Conservation (phyloP, 2,113 vertebrate species). For the Pongo pygmaeus region DNA sequence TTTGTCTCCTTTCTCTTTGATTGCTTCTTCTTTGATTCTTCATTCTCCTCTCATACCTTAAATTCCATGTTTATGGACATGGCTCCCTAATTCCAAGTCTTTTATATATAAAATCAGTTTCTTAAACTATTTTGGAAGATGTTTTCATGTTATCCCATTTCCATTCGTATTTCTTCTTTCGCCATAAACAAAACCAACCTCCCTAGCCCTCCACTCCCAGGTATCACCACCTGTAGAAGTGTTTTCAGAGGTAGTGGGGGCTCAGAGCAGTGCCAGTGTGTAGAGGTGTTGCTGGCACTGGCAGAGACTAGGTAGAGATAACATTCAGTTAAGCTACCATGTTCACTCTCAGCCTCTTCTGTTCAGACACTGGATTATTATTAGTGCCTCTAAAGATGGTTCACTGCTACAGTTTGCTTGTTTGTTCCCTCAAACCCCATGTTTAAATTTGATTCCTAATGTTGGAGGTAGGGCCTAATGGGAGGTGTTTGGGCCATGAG, state of each 20-base stretch:
- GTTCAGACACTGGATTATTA: neutral
- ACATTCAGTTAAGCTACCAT: neutral
- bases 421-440: neutral
- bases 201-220: neutral
- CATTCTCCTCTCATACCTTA: neutral
- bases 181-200: conserved; percentile 1
- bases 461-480: neutral
- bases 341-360: neutral
- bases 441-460: neutral
- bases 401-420: neutral
- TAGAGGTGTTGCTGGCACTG: neutral
- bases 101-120: neutral
- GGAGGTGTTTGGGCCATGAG: neutral
- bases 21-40: neutral
- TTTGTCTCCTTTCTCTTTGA: neutral
- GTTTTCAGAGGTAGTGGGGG: neutral
- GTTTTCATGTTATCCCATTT: neutral
- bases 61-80: neutral
- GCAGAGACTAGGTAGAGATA: neutral
- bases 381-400: neutral
- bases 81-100: neutral
- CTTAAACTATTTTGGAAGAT: neutral
- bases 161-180: neutral
- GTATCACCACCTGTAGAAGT: neutral
- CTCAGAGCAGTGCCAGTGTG: neutral